A percentile compares a stretch with the other conserved stretches of the same genome.
Evolutionary conservation across 2,797 vertebrate genomes (phyloP).

Genomic region (Arremon brunneinucha): DNA sequence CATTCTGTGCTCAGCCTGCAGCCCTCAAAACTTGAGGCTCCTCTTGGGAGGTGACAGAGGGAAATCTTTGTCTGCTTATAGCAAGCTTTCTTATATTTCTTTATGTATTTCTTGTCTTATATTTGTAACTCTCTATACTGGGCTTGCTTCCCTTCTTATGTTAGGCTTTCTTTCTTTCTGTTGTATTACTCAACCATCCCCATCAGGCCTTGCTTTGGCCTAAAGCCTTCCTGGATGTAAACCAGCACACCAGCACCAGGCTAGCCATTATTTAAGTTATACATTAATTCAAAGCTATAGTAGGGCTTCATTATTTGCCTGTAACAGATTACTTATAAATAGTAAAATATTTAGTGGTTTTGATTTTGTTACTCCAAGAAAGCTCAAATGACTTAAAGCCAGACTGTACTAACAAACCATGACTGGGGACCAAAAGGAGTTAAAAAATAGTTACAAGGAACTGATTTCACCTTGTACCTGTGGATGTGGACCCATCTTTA

Average conservation of each 20-base stretch:
- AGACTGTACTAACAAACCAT: conserved; percentile 34
- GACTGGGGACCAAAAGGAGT: conserved; percentile 18
- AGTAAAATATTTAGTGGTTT: conserved; percentile 68
- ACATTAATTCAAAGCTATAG: conserved; percentile 75
- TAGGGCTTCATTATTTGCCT: conserved; percentile 48
- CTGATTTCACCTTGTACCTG: neutral
- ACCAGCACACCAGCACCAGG: neutral
- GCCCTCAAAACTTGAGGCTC: neutral
- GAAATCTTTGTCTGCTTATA: neutral
- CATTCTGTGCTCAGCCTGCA: neutral
- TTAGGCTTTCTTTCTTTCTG: neutral
- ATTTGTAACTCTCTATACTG: neutral
- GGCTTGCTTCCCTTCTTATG: neutral
- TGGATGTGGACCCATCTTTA: neutral
- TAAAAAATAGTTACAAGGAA: neutral
- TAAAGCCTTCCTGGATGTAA: conserved; percentile 51
- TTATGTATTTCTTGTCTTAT: neutral
- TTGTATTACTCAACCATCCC: neutral
- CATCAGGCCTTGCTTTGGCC: conserved; percentile 20
- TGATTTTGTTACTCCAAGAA: conserved; percentile 12
- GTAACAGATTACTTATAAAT: conserved; percentile 79
- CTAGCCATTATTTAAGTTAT: conserved; percentile 70
- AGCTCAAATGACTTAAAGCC: neutral
- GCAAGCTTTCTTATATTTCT: neutral
- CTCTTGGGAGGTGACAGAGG: neutral